Evolutionary conservation across 2,797 vertebrate genomes (phyloP).

Genomic region (Mustela erminea): DNA sequence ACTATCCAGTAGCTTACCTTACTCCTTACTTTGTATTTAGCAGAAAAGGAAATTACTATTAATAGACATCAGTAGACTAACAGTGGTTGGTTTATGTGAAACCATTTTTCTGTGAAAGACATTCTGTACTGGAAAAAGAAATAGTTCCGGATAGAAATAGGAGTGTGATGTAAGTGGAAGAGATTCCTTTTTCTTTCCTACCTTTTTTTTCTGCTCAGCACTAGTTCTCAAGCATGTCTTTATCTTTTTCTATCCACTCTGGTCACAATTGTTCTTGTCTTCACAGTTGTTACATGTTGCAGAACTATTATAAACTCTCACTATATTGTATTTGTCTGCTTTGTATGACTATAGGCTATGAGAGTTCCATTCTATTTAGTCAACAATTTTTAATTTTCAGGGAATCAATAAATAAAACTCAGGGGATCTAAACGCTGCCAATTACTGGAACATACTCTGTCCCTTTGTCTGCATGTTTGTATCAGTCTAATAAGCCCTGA

Average conservation of each 20-base stretch:
- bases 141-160: neutral
- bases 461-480: neutral
- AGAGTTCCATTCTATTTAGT: neutral
- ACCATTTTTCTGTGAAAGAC: neutral
- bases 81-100: neutral
- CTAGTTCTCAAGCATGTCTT: neutral
- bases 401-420: neutral
- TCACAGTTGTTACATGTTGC: neutral
- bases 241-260: neutral
- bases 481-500: neutral
- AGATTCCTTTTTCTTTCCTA: neutral
- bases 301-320: neutral
- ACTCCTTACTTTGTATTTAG: neutral
- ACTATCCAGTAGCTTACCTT: neutral
- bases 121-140: neutral
- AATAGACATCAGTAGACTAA: neutral
- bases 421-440: neutral
- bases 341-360: neutral
- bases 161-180: neutral
- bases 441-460: neutral
- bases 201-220: neutral
- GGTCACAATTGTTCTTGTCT: neutral
- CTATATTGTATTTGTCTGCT: neutral
- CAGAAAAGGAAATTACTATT: neutral
- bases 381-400: slow-evolving; percentile 2